phyloP scores from a whole-genome alignment of 2,113 vertebrate genomes.

The Myiopsitta monachus region DNA sequence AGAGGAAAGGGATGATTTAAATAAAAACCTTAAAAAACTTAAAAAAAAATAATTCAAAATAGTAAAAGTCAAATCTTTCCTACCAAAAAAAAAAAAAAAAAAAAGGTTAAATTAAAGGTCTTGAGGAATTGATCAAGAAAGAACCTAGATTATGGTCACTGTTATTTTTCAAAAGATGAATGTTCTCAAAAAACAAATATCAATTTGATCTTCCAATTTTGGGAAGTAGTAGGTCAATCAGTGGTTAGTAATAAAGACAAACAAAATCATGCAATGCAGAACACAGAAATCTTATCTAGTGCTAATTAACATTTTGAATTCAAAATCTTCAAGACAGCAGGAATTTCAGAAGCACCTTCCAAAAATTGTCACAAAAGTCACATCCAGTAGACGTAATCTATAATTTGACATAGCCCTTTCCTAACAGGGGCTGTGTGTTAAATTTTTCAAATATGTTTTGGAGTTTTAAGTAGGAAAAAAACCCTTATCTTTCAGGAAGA shows the following conservation, averaged over 20 bases:
- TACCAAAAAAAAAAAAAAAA: no score
- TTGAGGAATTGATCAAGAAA: background rate
- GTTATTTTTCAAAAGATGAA: background rate
- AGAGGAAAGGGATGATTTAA: rapidly evolving
- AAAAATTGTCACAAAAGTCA: background rate
- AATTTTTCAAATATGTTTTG: background rate
- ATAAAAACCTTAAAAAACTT: background rate
- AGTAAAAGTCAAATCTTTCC: background rate
- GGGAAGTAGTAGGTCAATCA: background rate
- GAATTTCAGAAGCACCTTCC: background rate
- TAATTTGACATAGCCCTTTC: background rate
- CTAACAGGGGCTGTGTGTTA: background rate
- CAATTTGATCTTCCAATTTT: background rate
- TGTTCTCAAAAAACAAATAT: background rate
- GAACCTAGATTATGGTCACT: rapidly evolving
- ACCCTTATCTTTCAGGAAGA: background rate
- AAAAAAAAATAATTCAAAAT: background rate
- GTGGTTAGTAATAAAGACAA: background rate
- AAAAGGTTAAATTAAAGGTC: background rate
- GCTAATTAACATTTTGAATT: background rate
- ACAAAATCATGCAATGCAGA: background rate
- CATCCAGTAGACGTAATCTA: background rate
- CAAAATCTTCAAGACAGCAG: background rate
- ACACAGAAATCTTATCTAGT: background rate
- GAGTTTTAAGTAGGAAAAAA: background rate